Evolutionary conservation across 2,888 invertebrate genomes (phyloP), one percentile per base, ranked within the genome.

Genomic region (Automeris io): DNA sequence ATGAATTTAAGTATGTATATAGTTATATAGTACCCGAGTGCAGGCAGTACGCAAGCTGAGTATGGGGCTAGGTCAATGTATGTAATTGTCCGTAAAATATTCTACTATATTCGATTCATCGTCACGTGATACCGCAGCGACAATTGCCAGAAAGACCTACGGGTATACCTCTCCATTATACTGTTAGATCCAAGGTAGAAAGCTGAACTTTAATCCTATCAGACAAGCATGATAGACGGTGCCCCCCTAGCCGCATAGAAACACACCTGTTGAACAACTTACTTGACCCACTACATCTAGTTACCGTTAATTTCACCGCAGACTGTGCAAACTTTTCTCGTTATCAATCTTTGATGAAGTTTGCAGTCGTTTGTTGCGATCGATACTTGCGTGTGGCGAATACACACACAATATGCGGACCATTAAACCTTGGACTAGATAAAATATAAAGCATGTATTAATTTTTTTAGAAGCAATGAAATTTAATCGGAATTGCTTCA

Each of bases 341-440:
- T 57, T 63, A 61, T 61, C 57, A 60, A 57, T 59, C 46, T 40
- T 50, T 25, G 39, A 33, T 39, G 33, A 58, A 52, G 49, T 57
- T 64, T 62, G 67, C 56, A 50, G 50, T 46, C 51, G 53, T 52
- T 63, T 54, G 56, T 54, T 45, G 54, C 53, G 51, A 54, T 48
- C 42, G 50, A 57, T 42, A 42, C 61, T 60, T 58, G 64, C 48
- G 61, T 62, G 71, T 51, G 70, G 66, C 77, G 63, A 73, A 77
- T 70, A 51, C 42, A 44, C 57, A 51, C 55, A 50, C 53, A 58
- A 55, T 49, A 64, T 63, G 63, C 68, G 63, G 59, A 75, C 54
- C 75, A 75, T 76, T 49, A 46, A 40, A 37, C 49, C 53, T 57
- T 54, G 60, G 62, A 64, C 65, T 66, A 61, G 51, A 57, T 51